Evolutionary conservation across 2,113 vertebrate genomes (phyloP), one percentile per base, ranked within the genome.

Genomic region (Casuarius casuarius): DNA sequence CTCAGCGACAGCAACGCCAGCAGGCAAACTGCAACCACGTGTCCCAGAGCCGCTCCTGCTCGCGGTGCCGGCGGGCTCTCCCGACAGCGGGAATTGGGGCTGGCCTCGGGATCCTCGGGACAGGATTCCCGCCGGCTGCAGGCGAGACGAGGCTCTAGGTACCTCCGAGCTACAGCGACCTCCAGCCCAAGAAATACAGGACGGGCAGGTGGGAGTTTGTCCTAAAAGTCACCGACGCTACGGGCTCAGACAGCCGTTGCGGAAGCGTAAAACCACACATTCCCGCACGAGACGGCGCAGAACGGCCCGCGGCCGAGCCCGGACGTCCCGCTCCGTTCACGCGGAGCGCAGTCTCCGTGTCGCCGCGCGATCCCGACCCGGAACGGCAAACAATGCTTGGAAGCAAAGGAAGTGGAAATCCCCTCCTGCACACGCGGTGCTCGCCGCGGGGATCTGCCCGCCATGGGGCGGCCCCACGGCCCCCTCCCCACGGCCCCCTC

Each of bases 161-260:
- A 63, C 67, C 81, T 63, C 68, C 2, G 2, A 72, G 3, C 33
- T 35, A 14, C 2, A 15, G 6, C 40, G 48, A 52, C 61, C 2
- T 33, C 26, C 28, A 62, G 5, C 12, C 70, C 81, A 1, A 22
- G 51, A 75, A 79, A 82, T 1, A 1, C 0, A 26, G 63, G 2
- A 12, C 0, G 1, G 5, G 0, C 65, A 5, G 18, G 3, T 0
- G n/a, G 70, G 26, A 33, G 38, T 52, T 38, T 59, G 1, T 7
- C 31, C 23, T 4, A 7, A 14, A 66, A 76, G 14, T 2, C 7
- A 23, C 13, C 1, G 0, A 10, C 0, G 10, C 6, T 2, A 3
- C 3, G 42, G 16, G 8, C 6, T 66, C 6, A 72, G n/a, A 1
- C 19, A 10, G 2, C 14, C 1, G 9, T 9, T 1, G 35, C 35